Base-by-base conservation (phyloP, 2,113 vertebrate genomes). In the Montifringilla adamsi region DNA sequence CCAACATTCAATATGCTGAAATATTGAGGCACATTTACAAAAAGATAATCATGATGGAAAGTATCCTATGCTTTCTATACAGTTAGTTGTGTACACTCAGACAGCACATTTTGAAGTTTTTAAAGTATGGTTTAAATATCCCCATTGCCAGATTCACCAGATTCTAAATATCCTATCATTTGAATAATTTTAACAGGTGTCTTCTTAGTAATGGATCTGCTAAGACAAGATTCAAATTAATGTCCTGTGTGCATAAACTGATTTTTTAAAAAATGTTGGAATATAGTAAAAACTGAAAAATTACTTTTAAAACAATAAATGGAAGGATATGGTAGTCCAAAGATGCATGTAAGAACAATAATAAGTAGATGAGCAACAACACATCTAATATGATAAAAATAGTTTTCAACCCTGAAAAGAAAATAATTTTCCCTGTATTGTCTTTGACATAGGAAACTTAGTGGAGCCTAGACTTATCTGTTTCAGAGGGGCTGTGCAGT, bases 241-340 rank as follows among this genome's bases (percentile, higher is more conserved):
- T 70, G 62, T 47, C 16, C 16, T 24, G 9, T 43, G 10, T 31
- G 22, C 2, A 46, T 23, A 1, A 59, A 41, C 1, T 2, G 6
- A 52, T 74, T 64, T 59, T 35, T 1, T 0, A 2, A 26, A 58
- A 70, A 59, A 21, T 2, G 0, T 11, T 41, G 4, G 10, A 89
- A 70, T 46, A 44, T 6, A 66, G 1, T 23, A 58, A 84, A 89
- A 89, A 49, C 3, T 35, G 19, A 35, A 72, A 69, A 84, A n/a
- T 39, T 43, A 0, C 1, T 69, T 73, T 76, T 35, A 37, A 68
- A 84, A 50, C 8, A 69, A n/a, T 20, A 60, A 43, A 26, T 39
- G 3, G 3, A 75, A 79, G 2, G 8, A 17, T 37, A 63, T 33
- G 8, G 26, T 31, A 70, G 28, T 24, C 33, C 13, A 39, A 53